Evolutionary conservation across 1,140 invertebrate species (phyloP), one percentile per base, ranked within the genome.

Genomic region (Drosophila melanica): DNA sequence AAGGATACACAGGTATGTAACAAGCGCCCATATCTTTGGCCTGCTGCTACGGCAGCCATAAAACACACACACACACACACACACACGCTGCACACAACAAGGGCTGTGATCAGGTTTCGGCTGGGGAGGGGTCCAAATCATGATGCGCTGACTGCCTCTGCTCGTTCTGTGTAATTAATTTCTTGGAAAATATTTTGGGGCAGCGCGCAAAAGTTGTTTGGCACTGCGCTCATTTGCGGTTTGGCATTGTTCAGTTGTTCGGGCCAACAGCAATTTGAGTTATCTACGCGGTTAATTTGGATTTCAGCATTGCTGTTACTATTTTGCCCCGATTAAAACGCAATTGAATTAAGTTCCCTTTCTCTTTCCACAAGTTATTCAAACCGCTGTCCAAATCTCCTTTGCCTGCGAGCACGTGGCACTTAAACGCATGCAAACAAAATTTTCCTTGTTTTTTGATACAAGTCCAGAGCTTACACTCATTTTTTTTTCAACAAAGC

Each of bases 121-220:
- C 9, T 14, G n/a, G 12, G 5, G 14, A 10, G 23, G 35, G 14
- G 14, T 10, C 14, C 30, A 44, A 20, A 33, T 50, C 33, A 37
- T 41, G 35, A 41, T 54, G 23, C 30, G 44, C 37, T 42, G 37
- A 33, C 20, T 70, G 27, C 35, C 50, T 59, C 42, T 42, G 23
- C 57, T 68, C 39, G 47, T 41, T 67, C 42, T 23, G 67, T 77
- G 78, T 79, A 86, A 86, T 86, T 86, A 86, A 86, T 86, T 86
- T 86, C 82, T 67, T 79, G 69, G 70, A 58, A 67, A 78, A 89
- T 84, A 84, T 89, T 89, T 84, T 69, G 10, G 50, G 48, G 60
- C 41, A 50, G 41, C 44, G 58, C 57, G 41, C 70, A 63, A 27
- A 69, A 68, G 48, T 45, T 68, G 39, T 73, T 57, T 23, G 57